These are phyloP conservation scores for Zophobas morio DNA, from an alignment of 1,140 invertebrate species.

Conservation along the genomic window DNA sequence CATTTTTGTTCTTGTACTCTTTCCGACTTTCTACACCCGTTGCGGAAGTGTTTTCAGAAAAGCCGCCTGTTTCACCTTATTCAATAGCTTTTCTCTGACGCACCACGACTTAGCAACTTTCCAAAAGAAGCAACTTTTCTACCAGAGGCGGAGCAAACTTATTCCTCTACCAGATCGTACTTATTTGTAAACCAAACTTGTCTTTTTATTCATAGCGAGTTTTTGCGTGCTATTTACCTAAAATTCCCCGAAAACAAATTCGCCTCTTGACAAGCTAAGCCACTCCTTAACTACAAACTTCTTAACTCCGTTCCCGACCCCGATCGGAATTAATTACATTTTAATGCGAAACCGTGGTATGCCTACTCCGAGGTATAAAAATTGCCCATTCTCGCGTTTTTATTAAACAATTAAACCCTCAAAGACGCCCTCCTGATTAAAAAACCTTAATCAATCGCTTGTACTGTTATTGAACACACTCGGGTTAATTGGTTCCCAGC, in stretches of 20 bases:
- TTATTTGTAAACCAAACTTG: too few relatives aligned
- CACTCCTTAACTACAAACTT: neutral
- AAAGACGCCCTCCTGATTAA: neutral
- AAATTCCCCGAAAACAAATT: neutral
- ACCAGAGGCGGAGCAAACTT: too few relatives aligned
- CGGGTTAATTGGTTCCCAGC: constrained; percentile 16
- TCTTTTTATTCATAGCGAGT: too few relatives aligned
- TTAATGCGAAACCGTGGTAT: constrained; percentile 26
- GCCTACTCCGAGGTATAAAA: constrained; percentile 2
- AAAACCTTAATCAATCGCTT: constrained; percentile 2
- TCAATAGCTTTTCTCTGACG: too few relatives aligned
- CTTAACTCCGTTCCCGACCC: neutral
- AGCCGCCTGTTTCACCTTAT: too few relatives aligned
- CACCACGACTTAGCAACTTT: too few relatives aligned
- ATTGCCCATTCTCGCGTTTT: constrained; percentile 1
- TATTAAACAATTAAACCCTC: constrained; percentile 17
- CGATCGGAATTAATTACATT: constrained; percentile 25
- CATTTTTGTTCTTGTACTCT: too few relatives aligned
- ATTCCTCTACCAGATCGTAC: too few relatives aligned
- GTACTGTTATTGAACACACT: constrained; percentile 15
- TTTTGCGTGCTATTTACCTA: too few relatives aligned
- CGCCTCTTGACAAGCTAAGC: neutral
- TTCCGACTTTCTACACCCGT: too few relatives aligned
- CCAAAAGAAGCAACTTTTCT: too few relatives aligned
- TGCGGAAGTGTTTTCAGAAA: too few relatives aligned